Evolutionary conservation across 2,113 vertebrate genomes (phyloP), one percentile per base, ranked within the genome.

Genomic region (Chrysemys picta): DNA sequence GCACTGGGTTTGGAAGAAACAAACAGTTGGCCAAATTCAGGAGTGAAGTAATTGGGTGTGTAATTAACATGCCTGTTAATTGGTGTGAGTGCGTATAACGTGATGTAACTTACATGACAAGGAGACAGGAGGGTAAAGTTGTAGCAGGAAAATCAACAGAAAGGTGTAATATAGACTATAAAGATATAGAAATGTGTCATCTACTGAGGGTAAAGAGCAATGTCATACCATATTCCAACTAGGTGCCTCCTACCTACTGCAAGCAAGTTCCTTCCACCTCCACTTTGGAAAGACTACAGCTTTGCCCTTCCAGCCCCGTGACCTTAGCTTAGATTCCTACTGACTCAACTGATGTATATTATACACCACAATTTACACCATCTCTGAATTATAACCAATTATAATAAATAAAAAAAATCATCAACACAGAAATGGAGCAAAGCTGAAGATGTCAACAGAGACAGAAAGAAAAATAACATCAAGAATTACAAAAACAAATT

Each of bases 41-140:
- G 25, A 3, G 14, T 84, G 87, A 88, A 87, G 82, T 90, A 97
- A 95, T 86, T 92, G 57, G 89, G 53, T 89, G 38, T 79, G 14
- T 45, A 94, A 91, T 85, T 19, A 94, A 86, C 72, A 87, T 52
- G 69, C 75, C 65, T 21, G 17, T 54, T n/a, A 85, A 62, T 82
- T 97, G 1, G 0, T 80, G 87, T 52, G 83, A 49, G 82, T 69
- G n/a, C 93, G 84, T 54, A 89, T 90, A 17, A 91, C 19, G 50
- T 62, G 82, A 19, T 45, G 49, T 69, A n/a, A 62, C n/a, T 84
- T 85, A 27, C 0, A 1, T 59, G 81, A 35, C 22, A 57, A 87
- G 93, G 45, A 0, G 0, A 35, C 31, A 49, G 62, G 59, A 82
- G n/a, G 93, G 35, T 29, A 89, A 52, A 79, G 54, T 59, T 82